A percentile compares a stretch with the other conserved stretches of the same genome.
Evolutionary conservation across 1,140 invertebrate species (phyloP).

Genomic region (Solenopsis fugax): DNA sequence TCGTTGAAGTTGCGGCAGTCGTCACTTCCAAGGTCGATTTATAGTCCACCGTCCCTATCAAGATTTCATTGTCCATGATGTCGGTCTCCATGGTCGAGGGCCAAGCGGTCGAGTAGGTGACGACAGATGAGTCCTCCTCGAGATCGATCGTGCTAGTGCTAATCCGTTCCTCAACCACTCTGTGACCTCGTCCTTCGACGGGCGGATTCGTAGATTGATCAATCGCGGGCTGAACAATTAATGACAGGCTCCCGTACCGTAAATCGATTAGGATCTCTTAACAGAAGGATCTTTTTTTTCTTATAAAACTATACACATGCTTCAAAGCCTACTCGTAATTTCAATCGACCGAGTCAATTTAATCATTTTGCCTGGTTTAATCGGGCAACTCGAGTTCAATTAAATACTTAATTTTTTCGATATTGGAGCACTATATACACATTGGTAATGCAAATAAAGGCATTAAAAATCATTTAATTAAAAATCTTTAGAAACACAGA

Average conservation of each 20-base stretch:
- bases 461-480: background rate
- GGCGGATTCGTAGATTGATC: conserved; percentile 71
- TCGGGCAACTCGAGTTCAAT: background rate
- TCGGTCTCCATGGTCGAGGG: conserved; percentile 79
- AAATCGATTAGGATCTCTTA: conserved; percentile 12
- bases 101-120: conserved; percentile 75
- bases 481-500: background rate
- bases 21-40: conserved; percentile 77
- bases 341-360: conserved; percentile 29
- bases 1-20: conserved; percentile 25
- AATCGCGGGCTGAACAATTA: conserved; percentile 68
- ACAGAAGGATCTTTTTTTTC: background rate
- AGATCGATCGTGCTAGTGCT: conserved; percentile 56
- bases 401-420: conserved; percentile 18
- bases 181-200: conserved; percentile 82
- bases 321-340: background rate
- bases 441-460: background rate
- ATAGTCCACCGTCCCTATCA: conserved; percentile 80
- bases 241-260: conserved; percentile 22
- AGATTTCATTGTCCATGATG: conserved; percentile 84
- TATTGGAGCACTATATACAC: background rate
- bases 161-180: conserved; percentile 76
- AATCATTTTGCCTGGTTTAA: conserved; percentile 27
- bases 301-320: background rate
- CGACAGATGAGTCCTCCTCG: conserved; percentile 69